A percentile compares a stretch with the other conserved stretches of the same genome.
phyloP scores from a whole-genome alignment of 2,888 invertebrate genomes.

The Trissolcus brochymenae region DNA sequence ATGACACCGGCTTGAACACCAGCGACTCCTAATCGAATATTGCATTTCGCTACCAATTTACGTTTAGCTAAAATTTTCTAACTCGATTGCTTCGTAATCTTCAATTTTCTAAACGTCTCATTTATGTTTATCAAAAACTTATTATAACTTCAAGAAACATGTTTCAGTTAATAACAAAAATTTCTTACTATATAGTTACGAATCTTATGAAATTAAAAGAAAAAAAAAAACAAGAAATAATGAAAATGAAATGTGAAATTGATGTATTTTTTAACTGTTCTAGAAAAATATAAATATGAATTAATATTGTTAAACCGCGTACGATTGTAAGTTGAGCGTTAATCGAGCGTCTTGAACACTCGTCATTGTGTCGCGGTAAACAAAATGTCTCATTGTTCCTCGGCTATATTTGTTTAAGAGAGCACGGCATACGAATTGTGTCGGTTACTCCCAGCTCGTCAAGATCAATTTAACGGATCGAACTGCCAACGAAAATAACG shows the following conservation, averaged over 20 bases:
- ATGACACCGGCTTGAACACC: slow-evolving; percentile 37
- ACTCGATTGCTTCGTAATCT: no score
- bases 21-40: slow-evolving; percentile 35
- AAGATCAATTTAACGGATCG: slow-evolving; percentile 40
- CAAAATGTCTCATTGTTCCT: slow-evolving; percentile 40
- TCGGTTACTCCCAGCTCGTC: slow-evolving; percentile 27
- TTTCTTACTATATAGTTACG: no score
- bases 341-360: slow-evolving; percentile 34
- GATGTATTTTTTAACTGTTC: no score
- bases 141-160: no score
- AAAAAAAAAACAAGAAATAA: no score
- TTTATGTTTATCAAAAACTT: no score
- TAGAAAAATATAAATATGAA: no score
- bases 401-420: slow-evolving; percentile 37
- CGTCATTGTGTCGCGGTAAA: slow-evolving; percentile 40
- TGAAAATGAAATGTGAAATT: no score
- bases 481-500: slow-evolving; percentile 35
- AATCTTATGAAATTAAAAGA: no score
- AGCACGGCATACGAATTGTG: slow-evolving; percentile 12
- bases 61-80: slow-evolving; percentile 16
- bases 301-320: no score
- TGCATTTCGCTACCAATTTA: slow-evolving; percentile 37
- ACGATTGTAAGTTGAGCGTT: slow-evolving; percentile 7
- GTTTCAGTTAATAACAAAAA: no score
- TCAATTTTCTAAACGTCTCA: no score